Conservation (phyloP, 2,888 invertebrate genomes). For the Parnassius orleans region DNA sequence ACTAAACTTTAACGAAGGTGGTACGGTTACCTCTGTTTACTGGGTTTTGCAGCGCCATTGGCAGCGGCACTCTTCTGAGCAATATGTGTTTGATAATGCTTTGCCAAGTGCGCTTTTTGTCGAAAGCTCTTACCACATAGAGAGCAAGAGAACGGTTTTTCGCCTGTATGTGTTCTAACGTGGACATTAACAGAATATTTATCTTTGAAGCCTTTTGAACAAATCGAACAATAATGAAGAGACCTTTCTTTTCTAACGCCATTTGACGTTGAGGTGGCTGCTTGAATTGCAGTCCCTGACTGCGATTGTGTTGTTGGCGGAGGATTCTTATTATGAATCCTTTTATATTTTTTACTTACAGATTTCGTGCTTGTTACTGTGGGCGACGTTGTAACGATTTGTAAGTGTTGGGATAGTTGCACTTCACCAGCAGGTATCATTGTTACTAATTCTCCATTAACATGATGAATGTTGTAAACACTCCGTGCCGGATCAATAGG, state of each 20-base stretch:
- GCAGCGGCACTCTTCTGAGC: conserved; percentile 89
- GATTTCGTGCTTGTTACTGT: conserved; percentile 83
- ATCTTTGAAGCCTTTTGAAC: conserved; percentile 96
- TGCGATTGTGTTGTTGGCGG: conserved; percentile 61
- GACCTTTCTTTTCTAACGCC: conserved; percentile 92
- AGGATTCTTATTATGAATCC: conserved; percentile 79
- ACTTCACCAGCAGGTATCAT: conserved; percentile 73
- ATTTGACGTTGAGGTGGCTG: conserved; percentile 83
- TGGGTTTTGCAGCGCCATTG: conserved; percentile 82
- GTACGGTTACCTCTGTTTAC: conserved; percentile 74
- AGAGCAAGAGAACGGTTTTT: conserved; percentile 97
- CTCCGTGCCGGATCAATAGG: conserved; percentile 74
- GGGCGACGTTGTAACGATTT: conserved; percentile 81
- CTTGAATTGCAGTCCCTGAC: conserved; percentile 65
- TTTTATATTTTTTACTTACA: conserved; percentile 86
- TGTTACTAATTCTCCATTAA: conserved; percentile 71
- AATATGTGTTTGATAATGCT: conserved; percentile 96
- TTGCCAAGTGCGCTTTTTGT: conserved; percentile 95
- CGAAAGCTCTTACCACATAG: conserved; percentile 96
- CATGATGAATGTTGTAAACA: conserved; percentile 80
- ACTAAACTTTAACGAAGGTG: conserved; percentile 31
- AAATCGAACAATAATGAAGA: conserved; percentile 95
- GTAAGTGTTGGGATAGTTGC: conserved; percentile 73
- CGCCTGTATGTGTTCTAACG: conserved; percentile 98
- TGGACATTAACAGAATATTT: conserved; percentile 99